phyloP scores from a whole-genome alignment of 2,113 vertebrate species.

The Camarhynchus parvulus region DNA sequence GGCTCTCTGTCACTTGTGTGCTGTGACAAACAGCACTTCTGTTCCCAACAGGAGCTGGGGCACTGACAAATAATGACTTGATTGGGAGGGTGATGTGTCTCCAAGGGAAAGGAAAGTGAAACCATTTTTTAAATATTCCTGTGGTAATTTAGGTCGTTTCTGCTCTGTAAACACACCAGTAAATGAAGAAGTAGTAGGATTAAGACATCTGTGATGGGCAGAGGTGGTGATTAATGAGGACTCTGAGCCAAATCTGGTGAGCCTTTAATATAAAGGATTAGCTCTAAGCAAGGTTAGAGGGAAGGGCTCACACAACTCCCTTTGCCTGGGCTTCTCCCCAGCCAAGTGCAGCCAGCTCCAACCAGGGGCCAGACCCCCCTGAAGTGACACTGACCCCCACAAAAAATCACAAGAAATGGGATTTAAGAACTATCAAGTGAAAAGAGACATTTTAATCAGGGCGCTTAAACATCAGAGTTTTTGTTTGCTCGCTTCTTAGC shows the following conservation, averaged over 20 bases:
- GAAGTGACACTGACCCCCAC: not conserved
- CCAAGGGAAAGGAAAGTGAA: slow-evolving; percentile 31
- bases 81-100: slow-evolving; percentile 2
- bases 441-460: slow-evolving; percentile 25
- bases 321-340: not conserved
- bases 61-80: not conserved
- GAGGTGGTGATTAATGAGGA: slow-evolving; percentile 43
- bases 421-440: not conserved
- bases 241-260: not conserved
- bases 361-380: not conserved
- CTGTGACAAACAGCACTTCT: slow-evolving; percentile 24
- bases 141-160: not conserved
- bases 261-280: not conserved
- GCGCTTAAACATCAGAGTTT: not conserved
- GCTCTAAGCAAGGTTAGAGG: not conserved
- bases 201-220: slow-evolving; percentile 17
- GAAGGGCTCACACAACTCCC: not conserved
- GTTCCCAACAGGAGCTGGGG: not conserved
- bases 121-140: not conserved
- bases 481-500: slow-evolving; percentile 34
- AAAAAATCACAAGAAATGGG: not conserved
- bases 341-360: not conserved
- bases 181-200: slow-evolving; percentile 29
- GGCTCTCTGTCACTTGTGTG: slow-evolving; percentile 29
- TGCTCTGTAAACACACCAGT: slow-evolving; percentile 25